A percentile compares a stretch with the other conserved stretches of the same genome.
phyloP scores from a whole-genome alignment of 92 coral and sea anemone genomes.

The Anthopleura xanthogrammica region DNA sequence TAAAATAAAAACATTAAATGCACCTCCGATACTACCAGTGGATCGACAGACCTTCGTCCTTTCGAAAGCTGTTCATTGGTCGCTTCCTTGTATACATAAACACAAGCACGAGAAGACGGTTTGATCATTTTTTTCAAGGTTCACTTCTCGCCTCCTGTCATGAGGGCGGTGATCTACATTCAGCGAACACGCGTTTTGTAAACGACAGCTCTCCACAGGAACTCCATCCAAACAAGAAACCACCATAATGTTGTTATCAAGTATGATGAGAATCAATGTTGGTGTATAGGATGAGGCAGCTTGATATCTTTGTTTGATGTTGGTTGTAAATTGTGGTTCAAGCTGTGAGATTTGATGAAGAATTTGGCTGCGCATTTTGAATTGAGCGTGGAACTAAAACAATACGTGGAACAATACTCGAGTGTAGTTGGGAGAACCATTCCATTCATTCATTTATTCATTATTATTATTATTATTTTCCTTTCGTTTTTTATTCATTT shows the following conservation, averaged over 20 bases:
- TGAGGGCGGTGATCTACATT: slow-evolving; percentile 24
- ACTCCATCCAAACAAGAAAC: not conserved
- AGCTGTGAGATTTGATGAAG: slow-evolving; percentile 33
- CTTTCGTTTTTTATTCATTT: not conserved
- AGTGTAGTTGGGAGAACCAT: not conserved
- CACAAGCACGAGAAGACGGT: not conserved
- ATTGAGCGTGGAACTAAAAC: not conserved
- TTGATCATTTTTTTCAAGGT: not conserved
- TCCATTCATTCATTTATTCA: not conserved
- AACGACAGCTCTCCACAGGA: slow-evolving; percentile 12
- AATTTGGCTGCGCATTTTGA: slow-evolving; percentile 22
- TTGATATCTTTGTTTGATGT: slow-evolving; percentile 23
- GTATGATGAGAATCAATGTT: not conserved
- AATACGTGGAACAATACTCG: not conserved
- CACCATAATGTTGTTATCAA: slow-evolving; percentile 1
- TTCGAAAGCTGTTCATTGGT: not conserved
- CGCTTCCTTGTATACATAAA: not conserved
- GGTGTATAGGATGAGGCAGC: not conserved
- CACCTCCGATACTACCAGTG: too few species aligned
- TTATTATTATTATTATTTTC: not conserved
- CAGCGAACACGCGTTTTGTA: not conserved
- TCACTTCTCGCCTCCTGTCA: slow-evolving; percentile 17
- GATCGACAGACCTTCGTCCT: too few species aligned
- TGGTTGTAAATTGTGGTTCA: slow-evolving; percentile 7
- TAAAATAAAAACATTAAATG: too few species aligned